A percentile compares a stretch with the other conserved stretches of the same genome.
phyloP scores from a whole-genome alignment of 2,888 invertebrate species.

The Drosophila diplacantha region DNA sequence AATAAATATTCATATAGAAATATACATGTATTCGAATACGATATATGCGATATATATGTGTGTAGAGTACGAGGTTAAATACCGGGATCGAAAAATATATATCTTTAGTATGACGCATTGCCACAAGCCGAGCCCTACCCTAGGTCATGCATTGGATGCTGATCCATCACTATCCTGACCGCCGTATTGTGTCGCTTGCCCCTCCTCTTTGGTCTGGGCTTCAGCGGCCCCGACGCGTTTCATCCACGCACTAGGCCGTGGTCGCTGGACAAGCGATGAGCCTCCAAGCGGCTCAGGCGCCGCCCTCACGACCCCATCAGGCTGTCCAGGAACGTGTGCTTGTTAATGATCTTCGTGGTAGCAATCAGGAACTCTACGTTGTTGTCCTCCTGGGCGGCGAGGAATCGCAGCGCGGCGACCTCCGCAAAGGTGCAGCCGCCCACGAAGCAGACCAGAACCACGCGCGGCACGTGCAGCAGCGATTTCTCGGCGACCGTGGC shows the following conservation, averaged over 20 bases:
- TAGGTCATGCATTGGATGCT: neutral
- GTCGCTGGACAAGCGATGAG: slow-evolving; percentile 45
- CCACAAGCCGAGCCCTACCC: neutral
- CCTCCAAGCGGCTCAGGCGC: slow-evolving; percentile 55
- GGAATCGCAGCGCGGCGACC: slow-evolving; percentile 86
- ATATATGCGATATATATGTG: slow-evolving; percentile 3
- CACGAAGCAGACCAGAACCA: slow-evolving; percentile 95
- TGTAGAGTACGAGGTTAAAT: slow-evolving; percentile 16
- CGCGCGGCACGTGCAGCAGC: slow-evolving; percentile 76
- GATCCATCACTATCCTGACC: slow-evolving; percentile 8
- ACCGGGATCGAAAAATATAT: slow-evolving; percentile 29
- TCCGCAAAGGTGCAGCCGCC: slow-evolving; percentile 99
- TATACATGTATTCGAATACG: slow-evolving; percentile 7
- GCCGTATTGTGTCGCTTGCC: slow-evolving; percentile 26
- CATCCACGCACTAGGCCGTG: slow-evolving; percentile 55
- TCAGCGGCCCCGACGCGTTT: slow-evolving; percentile 44
- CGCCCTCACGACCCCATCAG: slow-evolving; percentile 79
- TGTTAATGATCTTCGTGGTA: slow-evolving; percentile 95
- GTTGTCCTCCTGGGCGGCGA: slow-evolving; percentile 87
- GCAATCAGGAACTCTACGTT: slow-evolving; percentile 93
- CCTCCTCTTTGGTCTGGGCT: slow-evolving; percentile 34
- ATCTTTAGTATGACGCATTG: neutral
- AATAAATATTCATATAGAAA: slow-evolving; percentile 11
- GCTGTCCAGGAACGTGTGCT: slow-evolving; percentile 88
- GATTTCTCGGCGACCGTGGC: slow-evolving; percentile 82